Conservation (phyloP, 1,140 invertebrate species). For the Bombus superbus region DNA sequence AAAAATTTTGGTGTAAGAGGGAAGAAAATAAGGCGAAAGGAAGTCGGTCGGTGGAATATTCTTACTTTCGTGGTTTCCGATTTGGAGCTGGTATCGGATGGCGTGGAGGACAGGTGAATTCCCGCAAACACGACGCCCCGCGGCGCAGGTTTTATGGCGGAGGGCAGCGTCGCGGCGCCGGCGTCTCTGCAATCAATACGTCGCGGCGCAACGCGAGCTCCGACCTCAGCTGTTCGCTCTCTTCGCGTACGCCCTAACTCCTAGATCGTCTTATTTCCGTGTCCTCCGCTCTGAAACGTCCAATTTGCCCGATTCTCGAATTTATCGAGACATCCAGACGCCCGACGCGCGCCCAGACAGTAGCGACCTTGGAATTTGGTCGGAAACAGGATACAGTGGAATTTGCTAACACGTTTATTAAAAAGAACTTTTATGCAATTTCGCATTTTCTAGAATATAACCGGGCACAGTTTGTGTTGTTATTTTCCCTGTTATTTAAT, state of each 20-base stretch:
- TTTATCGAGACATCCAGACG: background rate
- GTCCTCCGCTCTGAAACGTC: background rate
- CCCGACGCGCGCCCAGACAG: background rate
- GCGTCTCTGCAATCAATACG: conserved; percentile 80
- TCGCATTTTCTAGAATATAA: too few species aligned
- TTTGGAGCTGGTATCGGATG: background rate
- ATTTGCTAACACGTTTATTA: too few species aligned
- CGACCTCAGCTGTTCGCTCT: conserved; percentile 72
- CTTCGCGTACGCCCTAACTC: background rate
- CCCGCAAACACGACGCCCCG: conserved; percentile 46
- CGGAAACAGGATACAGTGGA: too few species aligned
- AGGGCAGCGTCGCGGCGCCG: conserved; percentile 66
- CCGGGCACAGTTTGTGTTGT: too few species aligned
- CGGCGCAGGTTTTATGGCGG: conserved; percentile 62
- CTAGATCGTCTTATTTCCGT: background rate
- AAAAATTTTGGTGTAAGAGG: too few species aligned
- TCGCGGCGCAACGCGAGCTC: conserved; percentile 66
- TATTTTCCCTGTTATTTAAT: too few species aligned
- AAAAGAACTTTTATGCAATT: too few species aligned
- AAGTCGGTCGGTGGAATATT: background rate
- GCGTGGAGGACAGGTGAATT: conserved; percentile 59
- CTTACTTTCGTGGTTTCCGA: background rate
- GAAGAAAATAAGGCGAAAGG: too few species aligned
- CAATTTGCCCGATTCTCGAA: conserved; percentile 1
- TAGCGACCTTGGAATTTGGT: too few species aligned